Evolutionary conservation across 2,888 invertebrate species (phyloP).

Genomic region (Lasioglossum malachurum): DNA sequence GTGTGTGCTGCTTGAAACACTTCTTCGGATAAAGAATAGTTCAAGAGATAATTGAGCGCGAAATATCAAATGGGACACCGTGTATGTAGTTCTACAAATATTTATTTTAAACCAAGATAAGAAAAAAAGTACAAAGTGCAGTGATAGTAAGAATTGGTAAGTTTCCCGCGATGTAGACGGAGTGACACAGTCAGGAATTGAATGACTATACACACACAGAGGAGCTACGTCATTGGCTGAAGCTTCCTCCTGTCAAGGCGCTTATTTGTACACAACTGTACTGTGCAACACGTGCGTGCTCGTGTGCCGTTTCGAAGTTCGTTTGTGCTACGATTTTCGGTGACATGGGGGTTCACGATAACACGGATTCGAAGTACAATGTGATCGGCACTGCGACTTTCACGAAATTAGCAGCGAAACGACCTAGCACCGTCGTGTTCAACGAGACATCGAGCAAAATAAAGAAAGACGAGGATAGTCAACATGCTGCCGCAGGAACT

Average conservation of each 20-base stretch:
- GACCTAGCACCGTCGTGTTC: constrained; percentile 75
- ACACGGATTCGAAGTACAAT: constrained; percentile 81
- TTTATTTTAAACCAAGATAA: background rate
- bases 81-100: background rate
- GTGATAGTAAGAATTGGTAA: background rate
- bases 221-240: constrained; percentile 39
- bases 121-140: background rate
- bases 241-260: constrained; percentile 40
- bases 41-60: background rate
- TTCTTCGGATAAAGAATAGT: background rate
- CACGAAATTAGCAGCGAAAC: constrained; percentile 78
- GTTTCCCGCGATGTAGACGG: background rate
- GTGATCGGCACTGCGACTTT: constrained; percentile 78
- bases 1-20: background rate
- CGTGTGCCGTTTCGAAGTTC: background rate
- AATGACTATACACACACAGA: background rate
- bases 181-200: background rate
- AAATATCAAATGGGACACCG: background rate
- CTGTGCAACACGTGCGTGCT: constrained; percentile 72
- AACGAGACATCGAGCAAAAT: constrained; percentile 74
- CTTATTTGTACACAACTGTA: constrained; percentile 58
- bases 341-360: constrained; percentile 83
- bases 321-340: background rate
- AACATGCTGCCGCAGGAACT: constrained; percentile 38
- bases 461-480: constrained; percentile 69